phyloP scores from a whole-genome alignment of 2,113 vertebrate genomes.

The Cyprinodon tularosa region DNA sequence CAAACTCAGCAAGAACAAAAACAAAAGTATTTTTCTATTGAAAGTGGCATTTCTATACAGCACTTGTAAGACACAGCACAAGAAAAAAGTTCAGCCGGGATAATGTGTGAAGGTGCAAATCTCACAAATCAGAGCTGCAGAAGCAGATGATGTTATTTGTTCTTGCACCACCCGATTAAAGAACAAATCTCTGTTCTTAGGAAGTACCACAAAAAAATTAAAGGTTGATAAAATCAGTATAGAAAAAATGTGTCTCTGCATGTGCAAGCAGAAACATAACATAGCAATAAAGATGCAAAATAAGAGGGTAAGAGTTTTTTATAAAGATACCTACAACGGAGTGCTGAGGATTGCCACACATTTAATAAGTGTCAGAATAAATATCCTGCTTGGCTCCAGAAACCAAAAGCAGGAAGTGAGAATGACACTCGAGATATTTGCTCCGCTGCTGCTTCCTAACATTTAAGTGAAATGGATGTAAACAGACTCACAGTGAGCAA shows the following conservation, averaged over 20 bases:
- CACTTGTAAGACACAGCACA: too few relatives aligned
- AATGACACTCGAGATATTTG: background rate
- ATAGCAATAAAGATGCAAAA: background rate
- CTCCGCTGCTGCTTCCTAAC: background rate
- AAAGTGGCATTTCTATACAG: too few relatives aligned
- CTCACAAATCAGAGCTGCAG: too few relatives aligned
- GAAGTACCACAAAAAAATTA: too few relatives aligned
- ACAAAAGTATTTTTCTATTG: too few relatives aligned
- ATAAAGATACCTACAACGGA: background rate
- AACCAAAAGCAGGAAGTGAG: background rate
- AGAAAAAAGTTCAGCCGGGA: too few relatives aligned
- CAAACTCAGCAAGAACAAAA: too few relatives aligned
- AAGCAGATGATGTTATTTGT: too few relatives aligned
- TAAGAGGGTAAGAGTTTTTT: background rate
- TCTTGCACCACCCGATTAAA: too few relatives aligned
- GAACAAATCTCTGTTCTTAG: too few relatives aligned
- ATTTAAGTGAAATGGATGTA: background rate
- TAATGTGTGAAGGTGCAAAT: too few relatives aligned
- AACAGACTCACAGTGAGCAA: background rate
- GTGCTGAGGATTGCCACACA: background rate
- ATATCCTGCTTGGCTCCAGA: background rate
- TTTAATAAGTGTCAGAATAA: background rate
- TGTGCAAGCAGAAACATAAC: background rate
- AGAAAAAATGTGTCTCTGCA: background rate
- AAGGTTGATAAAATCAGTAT: too few relatives aligned